These are phyloP conservation scores for Myiozetetes cayanensis DNA, from an alignment of 2,113 vertebrate species.

Conservation along the genomic window DNA sequence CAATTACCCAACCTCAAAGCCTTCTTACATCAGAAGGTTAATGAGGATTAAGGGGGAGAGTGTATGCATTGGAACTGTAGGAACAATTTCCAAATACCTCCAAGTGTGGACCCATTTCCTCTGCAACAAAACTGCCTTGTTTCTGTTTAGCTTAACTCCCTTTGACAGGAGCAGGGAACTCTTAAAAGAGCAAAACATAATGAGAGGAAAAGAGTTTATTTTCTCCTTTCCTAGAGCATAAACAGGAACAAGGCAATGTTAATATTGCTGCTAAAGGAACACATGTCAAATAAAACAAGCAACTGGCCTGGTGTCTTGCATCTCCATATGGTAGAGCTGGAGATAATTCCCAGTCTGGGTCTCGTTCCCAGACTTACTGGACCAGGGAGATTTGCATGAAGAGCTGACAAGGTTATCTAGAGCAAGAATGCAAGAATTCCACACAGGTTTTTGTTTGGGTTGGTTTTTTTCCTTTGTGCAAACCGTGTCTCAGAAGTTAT, in stretches of 20 bases:
- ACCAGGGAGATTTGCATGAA: not conserved
- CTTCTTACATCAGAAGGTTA: not conserved
- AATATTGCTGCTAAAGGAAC: slow-evolving; percentile 10
- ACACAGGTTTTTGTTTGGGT: not conserved
- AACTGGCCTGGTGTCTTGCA: not conserved
- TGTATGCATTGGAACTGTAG: not conserved
- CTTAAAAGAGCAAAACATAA: slow-evolving; percentile 20
- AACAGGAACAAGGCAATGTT: slow-evolving; percentile 43
- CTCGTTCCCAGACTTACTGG: not conserved
- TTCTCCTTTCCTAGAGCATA: slow-evolving; percentile 31
- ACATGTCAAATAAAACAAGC: not conserved
- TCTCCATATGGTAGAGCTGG: not conserved
- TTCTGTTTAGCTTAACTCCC: slow-evolving; percentile 38
- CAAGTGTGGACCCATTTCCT: not conserved
- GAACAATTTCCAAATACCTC: not conserved
- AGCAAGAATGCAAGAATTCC: not conserved
- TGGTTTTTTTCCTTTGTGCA: not conserved
- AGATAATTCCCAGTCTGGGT: not conserved
- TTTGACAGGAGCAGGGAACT: slow-evolving; percentile 41
- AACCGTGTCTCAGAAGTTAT: not conserved
- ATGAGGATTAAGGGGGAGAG: not conserved
- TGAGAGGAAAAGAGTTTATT: slow-evolving; percentile 24
- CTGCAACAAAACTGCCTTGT: not conserved
- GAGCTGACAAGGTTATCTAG: not conserved
- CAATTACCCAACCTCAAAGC: not conserved